Base-by-base conservation (phyloP, 2,797 vertebrate species). In the Bradypodion ventrale region DNA sequence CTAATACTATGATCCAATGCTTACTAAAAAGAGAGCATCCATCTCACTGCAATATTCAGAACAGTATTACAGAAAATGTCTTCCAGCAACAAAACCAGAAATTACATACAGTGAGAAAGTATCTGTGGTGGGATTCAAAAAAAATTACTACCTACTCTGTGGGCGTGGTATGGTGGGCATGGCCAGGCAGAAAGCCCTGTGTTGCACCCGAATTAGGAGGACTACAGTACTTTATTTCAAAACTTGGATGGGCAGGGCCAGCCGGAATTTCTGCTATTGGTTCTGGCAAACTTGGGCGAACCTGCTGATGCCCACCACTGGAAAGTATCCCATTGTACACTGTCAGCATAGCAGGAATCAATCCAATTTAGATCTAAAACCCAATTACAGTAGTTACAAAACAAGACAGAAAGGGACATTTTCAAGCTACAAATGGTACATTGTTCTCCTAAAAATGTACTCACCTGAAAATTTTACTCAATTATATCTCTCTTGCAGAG, bases 331-430 rank as follows among this genome's bases (percentile, higher is more conserved):
- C n/a, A n/a, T n/a, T n/a, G n/a, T n/a, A n/a, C n/a, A n/a, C n/a
- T 65, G 37, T 21, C 42, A 73, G 19, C 59, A 65, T 21, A 82
- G 32, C 66, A 56, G n/a, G 32, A 49, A 59, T 29, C 25, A 69
- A 4, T 69, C 27, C 59, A 68, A n/a, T 35, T 37, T 27, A 62
- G 13, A 16, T 42, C 59, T 40, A 62, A 29, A 77, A 91, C 72
- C 84, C 84, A 77, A 87, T 86, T 69, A n/a, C n/a, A n/a, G n/a
- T n/a, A 78, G 40, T 4, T 25, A 78, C 3, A 42, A 3, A 15
- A 15, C 44, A 32, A 29, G 65, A 65, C 16, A 65, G 35, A 65
- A 42, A 85, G 80, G 84, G 91, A 85, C 15, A 27, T 40, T 40
- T 69, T 68, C 78, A 80, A 2, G 8, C 12, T 19, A 37, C n/a